A percentile compares a stretch with the other conserved stretches of the same genome.
phyloP scores from a whole-genome alignment of 92 coral and sea anemone species.

The Porites cylindrica region DNA sequence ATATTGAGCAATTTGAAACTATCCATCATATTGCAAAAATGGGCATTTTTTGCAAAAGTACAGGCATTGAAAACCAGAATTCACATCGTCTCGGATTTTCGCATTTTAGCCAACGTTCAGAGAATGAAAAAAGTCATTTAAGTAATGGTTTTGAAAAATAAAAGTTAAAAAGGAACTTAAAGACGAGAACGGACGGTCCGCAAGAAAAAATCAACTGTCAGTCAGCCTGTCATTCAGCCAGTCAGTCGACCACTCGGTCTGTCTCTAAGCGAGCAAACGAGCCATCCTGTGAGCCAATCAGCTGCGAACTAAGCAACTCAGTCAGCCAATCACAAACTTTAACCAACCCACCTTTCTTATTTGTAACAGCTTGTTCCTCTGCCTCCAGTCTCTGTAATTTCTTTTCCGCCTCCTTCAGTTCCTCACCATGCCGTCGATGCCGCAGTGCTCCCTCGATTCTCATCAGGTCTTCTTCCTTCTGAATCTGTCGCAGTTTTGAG shows the following conservation, averaged over 20 bases:
- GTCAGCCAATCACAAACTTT: neutral
- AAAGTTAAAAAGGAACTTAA: too few relatives aligned
- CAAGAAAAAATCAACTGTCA: neutral
- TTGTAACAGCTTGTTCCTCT: slow-evolving; percentile 80
- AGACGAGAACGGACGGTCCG: too few relatives aligned
- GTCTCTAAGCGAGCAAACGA: too few relatives aligned
- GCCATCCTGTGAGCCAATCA: neutral
- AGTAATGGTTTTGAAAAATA: neutral
- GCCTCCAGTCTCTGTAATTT: slow-evolving; percentile 70
- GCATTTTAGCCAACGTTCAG: too few relatives aligned
- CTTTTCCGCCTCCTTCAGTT: slow-evolving; percentile 72
- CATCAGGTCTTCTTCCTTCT: slow-evolving; percentile 73
- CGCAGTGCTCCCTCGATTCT: slow-evolving; percentile 79
- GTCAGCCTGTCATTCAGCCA: neutral
- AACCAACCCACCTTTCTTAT: slow-evolving; percentile 73
- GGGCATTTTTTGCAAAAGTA: too few relatives aligned
- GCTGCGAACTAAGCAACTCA: neutral
- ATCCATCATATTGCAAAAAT: too few relatives aligned
- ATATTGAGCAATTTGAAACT: neutral
- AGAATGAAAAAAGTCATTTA: neutral
- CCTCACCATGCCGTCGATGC: slow-evolving; percentile 59
- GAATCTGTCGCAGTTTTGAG: slow-evolving; percentile 67
- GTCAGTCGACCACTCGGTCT: neutral
- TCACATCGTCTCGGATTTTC: too few relatives aligned
- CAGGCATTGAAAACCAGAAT: too few relatives aligned